Conservation (phyloP, 2,888 invertebrate species). For the Ethmia dodecea region DNA sequence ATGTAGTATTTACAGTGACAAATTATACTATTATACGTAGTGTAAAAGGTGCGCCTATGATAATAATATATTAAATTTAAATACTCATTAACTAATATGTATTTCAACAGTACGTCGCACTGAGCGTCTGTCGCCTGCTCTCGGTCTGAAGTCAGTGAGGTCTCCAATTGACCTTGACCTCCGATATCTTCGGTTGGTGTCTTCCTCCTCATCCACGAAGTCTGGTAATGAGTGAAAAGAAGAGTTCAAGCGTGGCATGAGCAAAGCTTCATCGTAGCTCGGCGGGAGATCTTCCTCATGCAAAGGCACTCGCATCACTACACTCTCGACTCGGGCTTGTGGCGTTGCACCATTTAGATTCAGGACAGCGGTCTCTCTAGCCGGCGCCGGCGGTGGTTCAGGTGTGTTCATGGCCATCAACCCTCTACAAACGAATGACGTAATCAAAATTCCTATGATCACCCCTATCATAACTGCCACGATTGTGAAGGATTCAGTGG, state of each 20-base stretch:
- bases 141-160: slow-evolving; percentile 50
- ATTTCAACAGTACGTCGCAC: slow-evolving; percentile 58
- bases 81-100: slow-evolving; percentile 27
- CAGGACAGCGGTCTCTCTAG: slow-evolving; percentile 57
- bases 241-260: slow-evolving; percentile 82
- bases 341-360: slow-evolving; percentile 41
- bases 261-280: slow-evolving; percentile 85
- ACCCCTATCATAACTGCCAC: slow-evolving; percentile 73
- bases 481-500: slow-evolving; percentile 69
- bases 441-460: slow-evolving; percentile 72
- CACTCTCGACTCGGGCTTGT: slow-evolving; percentile 43
- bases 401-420: slow-evolving; percentile 59
- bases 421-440: slow-evolving; percentile 76
- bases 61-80: background rate
- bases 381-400: slow-evolving; percentile 38
- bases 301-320: slow-evolving; percentile 51
- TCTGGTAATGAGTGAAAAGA: slow-evolving; percentile 78
- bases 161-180: slow-evolving; percentile 70
- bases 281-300: slow-evolving; percentile 76
- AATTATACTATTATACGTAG: too few species aligned
- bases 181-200: slow-evolving; percentile 36
- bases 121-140: slow-evolving; percentile 53
- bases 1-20: too few species aligned
- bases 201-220: slow-evolving; percentile 55
- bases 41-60: background rate